Evolutionary conservation across 1,140 invertebrate species (phyloP).

Genomic region (Heterodera carotae): DNA sequence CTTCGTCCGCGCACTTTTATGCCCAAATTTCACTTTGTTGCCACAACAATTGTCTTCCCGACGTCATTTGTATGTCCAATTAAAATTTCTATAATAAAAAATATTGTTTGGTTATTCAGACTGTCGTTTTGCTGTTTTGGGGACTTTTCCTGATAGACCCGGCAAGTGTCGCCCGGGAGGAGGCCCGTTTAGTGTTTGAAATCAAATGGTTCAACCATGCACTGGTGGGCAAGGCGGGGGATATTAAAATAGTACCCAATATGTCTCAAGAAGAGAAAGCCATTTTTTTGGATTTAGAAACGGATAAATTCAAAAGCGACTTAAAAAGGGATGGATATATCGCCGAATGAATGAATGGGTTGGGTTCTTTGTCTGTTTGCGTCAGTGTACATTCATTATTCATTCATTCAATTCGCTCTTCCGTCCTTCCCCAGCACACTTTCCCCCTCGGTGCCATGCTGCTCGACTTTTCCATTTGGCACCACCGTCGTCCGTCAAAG

Average conservation of each 20-base stretch:
- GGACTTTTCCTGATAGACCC: slow-evolving; percentile 47
- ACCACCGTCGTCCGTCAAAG: slow-evolving; percentile 29
- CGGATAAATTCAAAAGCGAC: too few species aligned
- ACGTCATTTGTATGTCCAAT: slow-evolving; percentile 43
- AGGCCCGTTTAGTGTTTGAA: slow-evolving; percentile 38
- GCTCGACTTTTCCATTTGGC: slow-evolving; percentile 39
- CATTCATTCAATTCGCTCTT: too few species aligned
- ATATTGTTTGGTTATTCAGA: too few species aligned
- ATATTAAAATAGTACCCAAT: too few species aligned
- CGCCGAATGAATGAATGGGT: too few species aligned
- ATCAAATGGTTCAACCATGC: slow-evolving; percentile 51
- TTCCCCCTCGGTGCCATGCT: slow-evolving; percentile 41
- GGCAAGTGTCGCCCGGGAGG: slow-evolving; percentile 37
- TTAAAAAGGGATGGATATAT: too few species aligned
- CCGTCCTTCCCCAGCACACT: too few species aligned
- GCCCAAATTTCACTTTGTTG: slow-evolving; percentile 40
- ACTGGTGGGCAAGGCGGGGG: slow-evolving; percentile 36
- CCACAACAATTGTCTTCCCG: slow-evolving; percentile 44
- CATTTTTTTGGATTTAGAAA: too few species aligned
- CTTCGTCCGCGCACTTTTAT: not conserved
- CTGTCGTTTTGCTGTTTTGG: slow-evolving; percentile 54
- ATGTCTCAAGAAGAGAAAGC: too few species aligned
- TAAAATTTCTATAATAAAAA: too few species aligned
- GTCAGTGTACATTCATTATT: too few species aligned
- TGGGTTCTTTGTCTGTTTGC: too few species aligned